Base-by-base conservation (phyloP, 2,888 invertebrate genomes). In the Spialia ferax region DNA sequence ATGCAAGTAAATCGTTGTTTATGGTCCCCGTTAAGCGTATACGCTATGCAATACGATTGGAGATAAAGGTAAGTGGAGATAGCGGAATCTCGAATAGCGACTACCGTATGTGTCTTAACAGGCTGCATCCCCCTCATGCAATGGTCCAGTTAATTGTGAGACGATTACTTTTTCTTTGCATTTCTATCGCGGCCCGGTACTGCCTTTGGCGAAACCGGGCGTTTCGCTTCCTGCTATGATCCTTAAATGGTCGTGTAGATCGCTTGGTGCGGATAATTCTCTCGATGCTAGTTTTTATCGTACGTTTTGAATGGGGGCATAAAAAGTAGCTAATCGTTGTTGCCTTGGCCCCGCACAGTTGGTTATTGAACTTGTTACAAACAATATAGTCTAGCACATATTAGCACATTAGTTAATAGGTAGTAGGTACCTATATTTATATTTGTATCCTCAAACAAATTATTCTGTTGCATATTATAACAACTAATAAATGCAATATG, bases 241-340 rank as follows among this genome's bases (percentile, higher is more conserved):
- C 88, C 89, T 83, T 89, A 89, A 86, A 87, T 77, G 86, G 87
- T 63, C 74, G 77, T 78, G 77, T 81, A 80, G 79, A 79, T 81
- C 79, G 79, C 80, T 82, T 78, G 79, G 80, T 80, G 81, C 76
- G 79, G 81, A 82, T 85, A 86, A 87, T 89, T 85, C 81, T 82
- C 76, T 82, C 75, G 73, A 75, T 77, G 70, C 73, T 68, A 78
- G 76, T 81, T 88, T 87, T 90, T 86, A 82, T 82, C 75, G 72
- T 72, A 57, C 77, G 76, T 81, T 79, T 78, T 78, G 69, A 78
- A 80, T 74, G 74, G 72, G 69, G 69, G 69, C 69, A 75, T 77
- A 80, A 81, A 78, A 79, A 79, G 76, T 73, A 69, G 73, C 71
- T 80, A 78, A 85, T 81, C 77, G 79, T 74, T 77, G 77, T 76